These are phyloP conservation scores for Darevskia nairensis DNA, from an alignment of 2,797 vertebrate species.

Conservation along the genomic window DNA sequence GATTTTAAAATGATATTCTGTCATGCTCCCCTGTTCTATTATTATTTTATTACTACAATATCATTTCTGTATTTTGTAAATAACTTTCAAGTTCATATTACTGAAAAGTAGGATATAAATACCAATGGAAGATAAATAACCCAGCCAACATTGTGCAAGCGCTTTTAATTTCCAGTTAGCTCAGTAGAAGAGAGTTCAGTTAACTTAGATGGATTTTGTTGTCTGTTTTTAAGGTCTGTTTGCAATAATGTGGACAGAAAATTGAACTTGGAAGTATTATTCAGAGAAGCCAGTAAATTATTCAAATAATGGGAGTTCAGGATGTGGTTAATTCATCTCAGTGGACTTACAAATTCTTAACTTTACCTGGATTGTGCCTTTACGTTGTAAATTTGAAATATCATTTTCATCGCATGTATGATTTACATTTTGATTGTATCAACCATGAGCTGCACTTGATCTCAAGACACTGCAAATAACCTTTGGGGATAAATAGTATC, in stretches of 20 bases:
- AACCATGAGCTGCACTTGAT: neutral
- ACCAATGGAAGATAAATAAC: neutral
- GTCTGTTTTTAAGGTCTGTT: neutral
- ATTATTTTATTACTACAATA: neutral
- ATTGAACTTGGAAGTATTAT: neutral
- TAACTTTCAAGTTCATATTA: neutral
- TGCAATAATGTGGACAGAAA: neutral
- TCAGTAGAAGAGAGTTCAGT: neutral
- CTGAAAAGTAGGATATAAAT: neutral
- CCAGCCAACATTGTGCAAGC: neutral
- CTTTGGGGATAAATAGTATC: neutral
- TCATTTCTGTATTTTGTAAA: neutral
- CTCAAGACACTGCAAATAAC: neutral
- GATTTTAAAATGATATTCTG: neutral
- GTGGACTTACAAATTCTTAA: neutral
- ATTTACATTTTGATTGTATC: constrained; percentile 7
- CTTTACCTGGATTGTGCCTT: neutral
- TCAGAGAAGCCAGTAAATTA: neutral
- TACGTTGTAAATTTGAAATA: neutral
- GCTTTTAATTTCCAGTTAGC: neutral
- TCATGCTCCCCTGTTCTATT: neutral
- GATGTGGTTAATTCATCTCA: neutral
- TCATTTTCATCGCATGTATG: neutral
- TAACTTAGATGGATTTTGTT: neutral
- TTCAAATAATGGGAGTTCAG: neutral